Base-by-base conservation (phyloP, 2,797 vertebrate genomes). In the Antennarius maculatus region DNA sequence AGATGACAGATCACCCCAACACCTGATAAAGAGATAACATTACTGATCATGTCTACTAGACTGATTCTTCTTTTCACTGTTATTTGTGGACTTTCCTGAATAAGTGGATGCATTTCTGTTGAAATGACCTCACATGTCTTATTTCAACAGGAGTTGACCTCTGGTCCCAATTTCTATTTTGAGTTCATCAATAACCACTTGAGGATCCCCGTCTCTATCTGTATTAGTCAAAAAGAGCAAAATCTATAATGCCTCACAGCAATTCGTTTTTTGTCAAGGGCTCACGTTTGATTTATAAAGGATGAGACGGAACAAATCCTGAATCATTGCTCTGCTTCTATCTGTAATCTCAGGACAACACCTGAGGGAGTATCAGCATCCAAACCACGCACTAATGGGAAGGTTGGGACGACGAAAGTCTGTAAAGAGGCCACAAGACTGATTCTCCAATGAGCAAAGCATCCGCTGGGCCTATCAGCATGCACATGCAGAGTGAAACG, bases 241-340 rank as follows among this genome's bases (percentile, higher is more conserved):
- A 41, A 8, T 56, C 64, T 64, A 9, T 50, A 61, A 57, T 1
- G n/a, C 49, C 66, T 48, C 8, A 72, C 17, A 46, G 45, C 8
- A 14, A 45, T 63, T 17, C 1, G 15, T 9, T 58, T 12, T 11
- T 45, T 51, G 67, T 70, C 34, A n/a, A 37, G 68, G 49, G 7
- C 47, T 58, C 23, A 10, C 46, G 18, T 48, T 48, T 70, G 59
- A 61, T 61, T 61, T 53, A 28, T 11, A 59, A 55, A 50, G 57
- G 61, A 48, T 41, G 12, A 39, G 58, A 54, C 54, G 14, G 59
- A 48, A 27, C 0, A 14, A 39, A 46, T 29, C 39, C 47, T 52
- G 10, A 54, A 39, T 47, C 16, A 31, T 61, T 18, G 45, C 13
- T 62, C 12, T 61, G 57, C 45, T 70, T 39, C 10, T 31, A 11